Evolutionary conservation across 2,113 vertebrate species (phyloP), one percentile per base, ranked within the genome.

Genomic region (Stigmatopora nigra): DNA sequence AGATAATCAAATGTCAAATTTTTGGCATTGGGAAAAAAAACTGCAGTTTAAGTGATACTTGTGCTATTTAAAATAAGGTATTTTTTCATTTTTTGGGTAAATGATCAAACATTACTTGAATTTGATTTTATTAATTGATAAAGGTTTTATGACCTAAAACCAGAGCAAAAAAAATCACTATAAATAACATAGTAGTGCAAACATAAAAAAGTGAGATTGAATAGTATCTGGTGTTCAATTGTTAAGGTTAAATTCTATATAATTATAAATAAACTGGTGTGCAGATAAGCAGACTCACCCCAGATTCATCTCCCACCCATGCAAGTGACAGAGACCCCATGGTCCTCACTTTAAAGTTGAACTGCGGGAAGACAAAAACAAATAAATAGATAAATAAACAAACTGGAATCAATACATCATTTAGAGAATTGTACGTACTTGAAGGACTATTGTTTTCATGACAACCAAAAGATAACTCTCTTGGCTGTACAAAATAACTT

Each of bases 281-380:
- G 46, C 20, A 0, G 22, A 14, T 13, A 10, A 78, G 56, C 31
- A 62, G 65, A 91, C 93, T 93, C 83, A 95, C 94, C 84, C 94
- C 94, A 3, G 92, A 92, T 82, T 89, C 90, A 57, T 93, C 92
- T 68, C 93, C 94, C 83, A 95, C 90, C 94, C 94, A 95, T 75
- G 92, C 92, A 65, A 95, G 87, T 0, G 93, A 92, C 35, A 94
- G 89, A 0, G 92, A 92, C 70, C 91, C 90, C 82, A 87, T 76
- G 52, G 88, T 91, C 64, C 91, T 85, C 73, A 94, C 90, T 70
- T 90, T 89, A 66, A 95, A 95, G 31, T 84, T 76, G 38, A 89
- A 91, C 93, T 94, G 78, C 4, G 52, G 67, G n/a, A 17, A 17
- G 57, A n/a, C 35, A 58, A 63, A 6, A 3, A 56, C 2, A 65